Conservation (phyloP, 2,888 invertebrate genomes). For the Stegana nigrithorax region DNA sequence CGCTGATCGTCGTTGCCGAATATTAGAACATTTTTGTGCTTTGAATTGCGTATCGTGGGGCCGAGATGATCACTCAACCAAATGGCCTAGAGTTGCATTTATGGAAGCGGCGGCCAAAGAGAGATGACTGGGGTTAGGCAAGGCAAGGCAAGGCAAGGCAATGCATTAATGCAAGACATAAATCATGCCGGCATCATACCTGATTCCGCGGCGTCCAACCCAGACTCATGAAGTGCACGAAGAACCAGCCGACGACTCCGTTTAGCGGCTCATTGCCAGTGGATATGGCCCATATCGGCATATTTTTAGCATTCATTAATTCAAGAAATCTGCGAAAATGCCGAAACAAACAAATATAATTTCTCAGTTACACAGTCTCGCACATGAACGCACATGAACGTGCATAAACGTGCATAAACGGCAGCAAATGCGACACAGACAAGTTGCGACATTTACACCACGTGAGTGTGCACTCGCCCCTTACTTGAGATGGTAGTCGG, state of each 20-base stretch:
- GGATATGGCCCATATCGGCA: slow-evolving; percentile 85
- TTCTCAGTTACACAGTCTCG: neutral
- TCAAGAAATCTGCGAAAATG: slow-evolving; percentile 73
- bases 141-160: slow-evolving; percentile 5
- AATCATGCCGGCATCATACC: slow-evolving; percentile 50
- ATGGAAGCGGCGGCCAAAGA: slow-evolving; percentile 22
- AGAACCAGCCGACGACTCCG: slow-evolving; percentile 72
- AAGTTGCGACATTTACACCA: neutral
- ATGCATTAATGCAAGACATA: neutral
- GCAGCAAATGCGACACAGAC: neutral
- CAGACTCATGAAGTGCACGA: slow-evolving; percentile 78
- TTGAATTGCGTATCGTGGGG: slow-evolving; percentile 74
- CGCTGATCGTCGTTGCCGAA: slow-evolving; percentile 85
- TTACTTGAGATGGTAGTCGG: slow-evolving; percentile 82
- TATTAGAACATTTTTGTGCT: slow-evolving; percentile 75
- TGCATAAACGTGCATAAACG: neutral
- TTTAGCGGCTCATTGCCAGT: slow-evolving; percentile 91
- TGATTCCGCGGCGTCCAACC: slow-evolving; percentile 78
- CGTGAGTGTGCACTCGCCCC: slow-evolving; percentile 11
- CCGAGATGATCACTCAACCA: slow-evolving; percentile 83
- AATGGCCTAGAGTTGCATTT: slow-evolving; percentile 69
- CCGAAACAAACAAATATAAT: no score
- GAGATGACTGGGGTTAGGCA: slow-evolving; percentile 8
- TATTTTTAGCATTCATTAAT: slow-evolving; percentile 77
- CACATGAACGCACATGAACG: neutral